Evolutionary conservation across 1,140 invertebrate species (phyloP), one percentile per base, ranked within the genome.

Genomic region (Drosophila biarmipes): DNA sequence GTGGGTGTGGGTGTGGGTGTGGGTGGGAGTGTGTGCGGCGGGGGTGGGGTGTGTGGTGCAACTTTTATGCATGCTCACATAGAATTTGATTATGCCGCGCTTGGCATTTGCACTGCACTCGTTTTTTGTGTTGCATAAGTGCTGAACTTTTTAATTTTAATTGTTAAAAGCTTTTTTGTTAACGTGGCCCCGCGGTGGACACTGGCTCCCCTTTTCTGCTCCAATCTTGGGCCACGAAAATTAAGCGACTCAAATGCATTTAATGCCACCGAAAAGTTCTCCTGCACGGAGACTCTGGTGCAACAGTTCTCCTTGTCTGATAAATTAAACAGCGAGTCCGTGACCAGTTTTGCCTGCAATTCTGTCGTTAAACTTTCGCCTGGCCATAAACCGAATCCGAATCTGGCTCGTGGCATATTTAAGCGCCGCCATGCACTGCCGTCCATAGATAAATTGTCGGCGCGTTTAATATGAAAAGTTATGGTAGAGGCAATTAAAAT

Each of bases 71-170:
- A 79, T 53, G 62, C 78, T 64, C 82, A 78, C 68, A 84, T 79
- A 79, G 81, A 81, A 87, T 87, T 86, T 81, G 81, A 87, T 87
- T 86, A 82, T 87, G 82, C 73, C 74, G 68, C 57, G 69, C 73
- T 54, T 68, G 81, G 78, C 81, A 82, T 86, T 78, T 81, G 78
- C 71, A 56, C 71, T 52, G 54, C 69, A 48, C 68, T 59, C 45
- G 34, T 57, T 64, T 69, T 59, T 57, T 53, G 34, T 73, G 57
- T 75, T 73, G 78, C 66, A 76, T 62, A 87, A 82, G 87, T 87
- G 87, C 86, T 90, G 86, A 90, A 90, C 78, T 90, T 90, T 87
- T 90, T 81, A 87, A 89, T 90, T 90, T 90, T 90, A 87, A 90
- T 90, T 90, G 86, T 87, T 90, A 90, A 82, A 90, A 90, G 84